Percentiles rank a stretch among this genome's conserved stretches.
phyloP scores from a whole-genome alignment of 2,888 invertebrate species.

The Heteromyza rotundicornis region DNA sequence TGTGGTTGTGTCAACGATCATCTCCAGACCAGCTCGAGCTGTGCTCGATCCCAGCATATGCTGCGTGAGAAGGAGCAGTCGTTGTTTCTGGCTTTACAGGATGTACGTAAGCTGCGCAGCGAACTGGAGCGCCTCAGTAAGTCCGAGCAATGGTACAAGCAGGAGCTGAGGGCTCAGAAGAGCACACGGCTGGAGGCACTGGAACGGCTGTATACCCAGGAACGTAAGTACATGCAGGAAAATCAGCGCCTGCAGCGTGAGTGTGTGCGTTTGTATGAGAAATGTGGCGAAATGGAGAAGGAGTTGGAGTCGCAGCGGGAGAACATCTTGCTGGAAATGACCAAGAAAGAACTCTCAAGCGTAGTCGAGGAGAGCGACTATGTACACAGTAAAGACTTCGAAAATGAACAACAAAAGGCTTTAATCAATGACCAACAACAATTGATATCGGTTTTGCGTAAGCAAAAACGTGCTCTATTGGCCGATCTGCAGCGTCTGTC shows the following conservation, averaged over 20 bases:
- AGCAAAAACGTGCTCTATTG: conserved; percentile 52
- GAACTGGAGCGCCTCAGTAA: conserved; percentile 55
- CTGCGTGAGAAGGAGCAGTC: conserved; percentile 34
- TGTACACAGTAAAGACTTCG: conserved; percentile 36
- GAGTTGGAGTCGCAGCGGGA: conserved; percentile 36
- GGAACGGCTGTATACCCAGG: conserved; percentile 57
- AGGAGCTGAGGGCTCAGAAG: conserved; percentile 54
- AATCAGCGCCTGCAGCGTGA: conserved; percentile 57
- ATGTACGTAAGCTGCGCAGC: conserved; percentile 50
- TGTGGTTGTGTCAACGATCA: conserved; percentile 5
- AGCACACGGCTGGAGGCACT: conserved; percentile 51
- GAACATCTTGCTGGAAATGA: conserved; percentile 3
- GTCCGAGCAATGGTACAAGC: conserved; percentile 60
- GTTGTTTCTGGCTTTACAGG: conserved; percentile 46
- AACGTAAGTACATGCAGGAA: conserved; percentile 56
- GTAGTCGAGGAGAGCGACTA: neutral
- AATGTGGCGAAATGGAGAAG: conserved; percentile 47
- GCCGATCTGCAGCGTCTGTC: conserved; percentile 48
- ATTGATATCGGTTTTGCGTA: conserved; percentile 54
- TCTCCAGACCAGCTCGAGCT: neutral
- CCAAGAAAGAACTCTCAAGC: neutral
- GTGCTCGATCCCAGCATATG: neutral
- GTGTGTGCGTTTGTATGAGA: conserved; percentile 44
- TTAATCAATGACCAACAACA: conserved; percentile 51
- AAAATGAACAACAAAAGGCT: conserved; percentile 46